Evolutionary conservation across 2,888 invertebrate genomes (phyloP), one percentile per base, ranked within the genome.

Genomic region (Drosophila anceps): DNA sequence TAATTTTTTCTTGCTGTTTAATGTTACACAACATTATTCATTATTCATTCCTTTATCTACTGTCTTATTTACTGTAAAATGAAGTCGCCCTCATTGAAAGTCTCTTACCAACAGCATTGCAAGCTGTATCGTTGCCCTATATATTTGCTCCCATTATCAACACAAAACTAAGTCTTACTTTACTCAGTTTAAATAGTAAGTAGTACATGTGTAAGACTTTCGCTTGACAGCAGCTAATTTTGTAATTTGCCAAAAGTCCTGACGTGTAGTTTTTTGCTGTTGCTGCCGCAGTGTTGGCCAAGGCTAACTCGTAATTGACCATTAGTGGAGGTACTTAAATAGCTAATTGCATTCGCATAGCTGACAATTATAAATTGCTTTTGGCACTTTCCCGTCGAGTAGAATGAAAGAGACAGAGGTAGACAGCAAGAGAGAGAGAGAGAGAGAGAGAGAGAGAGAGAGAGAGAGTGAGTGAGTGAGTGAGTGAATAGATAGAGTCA

Each of bases 341-440:
- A 63, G 68, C 77, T 84, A 89, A 89, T 84, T 82, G 88, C 89
- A 79, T 84, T 76, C 79, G 65, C 53, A 73, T 63, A 77, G 72
- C 65, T 84, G 88, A 89, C 85, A 89, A 79, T 70, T 89, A 82
- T 84, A 84, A 84, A 87, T 89, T 71, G 74, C 88, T 82, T 70
- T 84, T 73, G 66, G 68, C 79, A 55, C 48, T 65, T 69, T 67
- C 50, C 18, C 31, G 39, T 7, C 18, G 37, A n/a, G 27, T 29
- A 15, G 33, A 39, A 24, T 10, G 43, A 12, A 18, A 37, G 31
- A 29, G 35, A 43, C 8, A 54, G 46, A 33, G 20, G 27, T 29
- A 15, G 33, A 39, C 15, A 15, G 43, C 8, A 18, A 37, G 31
- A 29, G 35, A 43, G 8, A 54, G 46, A 33, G 20, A n/a, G n/a